A percentile compares a stretch with the other conserved stretches of the same genome.
Conservation (phyloP, 2,113 vertebrate genomes). For the Scortum barcoo region DNA sequence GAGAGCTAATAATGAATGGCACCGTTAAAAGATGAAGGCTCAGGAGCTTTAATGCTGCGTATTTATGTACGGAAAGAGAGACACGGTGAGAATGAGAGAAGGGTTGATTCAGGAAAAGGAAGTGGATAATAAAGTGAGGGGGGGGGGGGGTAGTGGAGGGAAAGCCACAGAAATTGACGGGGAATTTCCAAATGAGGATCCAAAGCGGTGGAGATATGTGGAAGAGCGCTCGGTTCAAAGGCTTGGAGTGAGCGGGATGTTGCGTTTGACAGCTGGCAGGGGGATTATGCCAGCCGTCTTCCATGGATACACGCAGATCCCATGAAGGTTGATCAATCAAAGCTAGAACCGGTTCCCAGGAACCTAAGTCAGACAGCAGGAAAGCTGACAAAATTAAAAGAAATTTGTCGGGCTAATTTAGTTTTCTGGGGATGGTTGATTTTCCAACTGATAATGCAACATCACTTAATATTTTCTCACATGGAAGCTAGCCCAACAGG, state of each 20-base stretch:
- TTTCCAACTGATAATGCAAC: not conserved
- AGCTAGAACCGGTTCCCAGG: slow-evolving; percentile 27
- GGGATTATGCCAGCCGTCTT: slow-evolving; percentile 52
- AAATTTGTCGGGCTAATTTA: not conserved
- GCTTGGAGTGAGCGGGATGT: slow-evolving; percentile 34
- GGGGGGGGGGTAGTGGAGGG: slow-evolving; percentile 9
- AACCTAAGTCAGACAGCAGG: slow-evolving; percentile 20
- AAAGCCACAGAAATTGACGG: slow-evolving; percentile 22
- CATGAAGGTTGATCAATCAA: slow-evolving; percentile 44
- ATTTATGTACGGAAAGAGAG: slow-evolving; percentile 26
- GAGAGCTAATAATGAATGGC: slow-evolving; percentile 50
- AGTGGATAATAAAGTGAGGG: slow-evolving; percentile 37
- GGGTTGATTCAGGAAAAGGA: slow-evolving; percentile 16
- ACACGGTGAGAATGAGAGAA: slow-evolving; percentile 6
- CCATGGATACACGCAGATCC: slow-evolving; percentile 32
- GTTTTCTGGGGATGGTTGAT: not conserved
- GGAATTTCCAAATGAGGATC: slow-evolving; percentile 67
- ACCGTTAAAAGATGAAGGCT: slow-evolving; percentile 43
- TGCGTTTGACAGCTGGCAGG: slow-evolving; percentile 58
- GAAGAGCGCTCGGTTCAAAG: slow-evolving; percentile 43
- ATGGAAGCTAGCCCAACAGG: not conserved
- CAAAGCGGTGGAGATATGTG: slow-evolving; percentile 48
- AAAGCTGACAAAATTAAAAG: slow-evolving; percentile 1
- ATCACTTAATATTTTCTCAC: not conserved
- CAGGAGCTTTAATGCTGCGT: not conserved